These are phyloP conservation scores for Orthonyx spaldingii DNA, from an alignment of 2,113 vertebrate genomes.

Conservation along the genomic window DNA sequence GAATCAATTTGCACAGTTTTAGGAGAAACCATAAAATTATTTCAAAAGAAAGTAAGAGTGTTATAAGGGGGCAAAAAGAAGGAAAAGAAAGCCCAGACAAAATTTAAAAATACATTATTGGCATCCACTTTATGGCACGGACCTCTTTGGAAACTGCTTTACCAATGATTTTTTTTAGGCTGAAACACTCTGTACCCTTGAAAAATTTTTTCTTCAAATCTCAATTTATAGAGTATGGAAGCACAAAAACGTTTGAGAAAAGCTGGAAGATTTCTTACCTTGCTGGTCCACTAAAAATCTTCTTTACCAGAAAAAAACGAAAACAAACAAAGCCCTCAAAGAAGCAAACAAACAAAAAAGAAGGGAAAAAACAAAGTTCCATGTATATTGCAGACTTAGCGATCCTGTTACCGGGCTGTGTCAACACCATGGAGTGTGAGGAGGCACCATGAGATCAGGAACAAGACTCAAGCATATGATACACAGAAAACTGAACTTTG, in stretches of 20 bases:
- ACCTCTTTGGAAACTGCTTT: background rate
- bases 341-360: too few relatives aligned
- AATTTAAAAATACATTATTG: background rate
- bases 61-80: background rate
- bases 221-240: background rate
- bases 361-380: fast-evolving
- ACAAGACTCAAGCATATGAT: background rate
- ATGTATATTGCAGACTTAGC: background rate
- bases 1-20: background rate
- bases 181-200: background rate
- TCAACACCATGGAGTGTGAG: background rate
- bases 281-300: background rate
- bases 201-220: background rate
- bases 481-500: background rate
- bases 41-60: background rate
- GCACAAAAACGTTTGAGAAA: background rate
- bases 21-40: background rate
- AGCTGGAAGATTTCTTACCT: background rate
- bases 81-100: background rate
- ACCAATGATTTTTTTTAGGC: background rate
- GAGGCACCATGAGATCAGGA: background rate
- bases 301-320: background rate
- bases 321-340: fast-evolving
- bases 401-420: background rate
- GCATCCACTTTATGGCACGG: background rate